Percentiles rank a stretch among this genome's conserved stretches.
Conservation (phyloP, 2,888 invertebrate species). For the Trichopria drosophilae region DNA sequence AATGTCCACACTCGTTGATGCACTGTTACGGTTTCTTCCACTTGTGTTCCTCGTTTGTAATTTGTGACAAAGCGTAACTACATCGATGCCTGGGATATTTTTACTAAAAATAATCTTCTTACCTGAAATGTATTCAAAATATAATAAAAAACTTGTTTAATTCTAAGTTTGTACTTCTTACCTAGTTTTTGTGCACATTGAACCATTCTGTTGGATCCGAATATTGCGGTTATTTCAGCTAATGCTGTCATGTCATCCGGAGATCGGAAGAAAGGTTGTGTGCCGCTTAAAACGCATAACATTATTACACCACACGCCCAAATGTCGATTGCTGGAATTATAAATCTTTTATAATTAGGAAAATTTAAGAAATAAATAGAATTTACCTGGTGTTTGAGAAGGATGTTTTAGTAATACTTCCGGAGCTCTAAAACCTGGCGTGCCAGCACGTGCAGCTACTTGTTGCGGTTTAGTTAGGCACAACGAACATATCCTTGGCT, state of each 20-base stretch:
- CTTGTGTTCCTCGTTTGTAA: constrained; percentile 47
- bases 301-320: constrained; percentile 90
- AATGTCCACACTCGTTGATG: too few relatives aligned
- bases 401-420: constrained; percentile 80
- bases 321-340: constrained; percentile 75
- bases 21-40: constrained; percentile 28
- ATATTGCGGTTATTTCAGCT: constrained; percentile 78
- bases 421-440: constrained; percentile 87
- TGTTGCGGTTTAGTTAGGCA: constrained; percentile 69
- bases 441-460: constrained; percentile 81
- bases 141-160: too few relatives aligned
- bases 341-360: too few relatives aligned
- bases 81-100: constrained; percentile 60
- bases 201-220: constrained; percentile 73
- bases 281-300: constrained; percentile 73
- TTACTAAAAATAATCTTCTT: constrained; percentile 63
- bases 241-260: constrained; percentile 77
- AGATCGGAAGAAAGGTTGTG: constrained; percentile 84
- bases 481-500: constrained; percentile 69
- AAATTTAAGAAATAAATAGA: too few relatives aligned
- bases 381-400: constrained; percentile 74
- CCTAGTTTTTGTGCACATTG: constrained; percentile 71
- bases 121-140: too few relatives aligned
- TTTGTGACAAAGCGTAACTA: constrained; percentile 50
- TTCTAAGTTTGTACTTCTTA: constrained; percentile 59